Conservation (phyloP, 1,140 invertebrate genomes). For the Drosophila sp. region DNA sequence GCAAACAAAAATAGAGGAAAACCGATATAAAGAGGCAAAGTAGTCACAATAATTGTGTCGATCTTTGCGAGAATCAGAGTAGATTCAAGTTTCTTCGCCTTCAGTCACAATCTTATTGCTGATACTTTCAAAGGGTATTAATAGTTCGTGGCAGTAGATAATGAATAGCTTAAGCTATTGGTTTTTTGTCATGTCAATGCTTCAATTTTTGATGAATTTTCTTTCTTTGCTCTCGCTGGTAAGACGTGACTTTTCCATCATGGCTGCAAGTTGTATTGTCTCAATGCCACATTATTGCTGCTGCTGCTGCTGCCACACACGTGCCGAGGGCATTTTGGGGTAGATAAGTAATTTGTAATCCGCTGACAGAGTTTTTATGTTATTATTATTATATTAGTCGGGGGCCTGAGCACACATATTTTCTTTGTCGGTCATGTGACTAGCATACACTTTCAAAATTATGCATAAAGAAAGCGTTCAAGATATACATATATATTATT, state of each 20-base stretch:
- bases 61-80: no score
- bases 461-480: conserved; percentile 48
- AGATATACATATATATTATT: conserved; percentile 12
- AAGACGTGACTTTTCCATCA: conserved; percentile 71
- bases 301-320: conserved; percentile 58
- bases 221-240: conserved; percentile 34
- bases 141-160: neutral
- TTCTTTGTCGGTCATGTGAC: conserved; percentile 63
- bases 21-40: no score
- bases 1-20: no score
- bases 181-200: conserved; percentile 55
- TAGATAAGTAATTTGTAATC: conserved; percentile 64
- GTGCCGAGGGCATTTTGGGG: conserved; percentile 44
- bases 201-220: conserved; percentile 71
- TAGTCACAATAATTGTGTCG: no score
- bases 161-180: conserved; percentile 17
- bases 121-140: conserved; percentile 7
- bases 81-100: no score
- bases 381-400: conserved; percentile 66
- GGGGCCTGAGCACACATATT: conserved; percentile 16
- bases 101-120: no score
- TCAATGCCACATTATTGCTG: conserved; percentile 53
- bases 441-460: conserved; percentile 61
- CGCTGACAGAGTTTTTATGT: conserved; percentile 50
- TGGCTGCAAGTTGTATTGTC: conserved; percentile 62